Conservation (phyloP, 2,113 vertebrate species). For the Sorex araneus region DNA sequence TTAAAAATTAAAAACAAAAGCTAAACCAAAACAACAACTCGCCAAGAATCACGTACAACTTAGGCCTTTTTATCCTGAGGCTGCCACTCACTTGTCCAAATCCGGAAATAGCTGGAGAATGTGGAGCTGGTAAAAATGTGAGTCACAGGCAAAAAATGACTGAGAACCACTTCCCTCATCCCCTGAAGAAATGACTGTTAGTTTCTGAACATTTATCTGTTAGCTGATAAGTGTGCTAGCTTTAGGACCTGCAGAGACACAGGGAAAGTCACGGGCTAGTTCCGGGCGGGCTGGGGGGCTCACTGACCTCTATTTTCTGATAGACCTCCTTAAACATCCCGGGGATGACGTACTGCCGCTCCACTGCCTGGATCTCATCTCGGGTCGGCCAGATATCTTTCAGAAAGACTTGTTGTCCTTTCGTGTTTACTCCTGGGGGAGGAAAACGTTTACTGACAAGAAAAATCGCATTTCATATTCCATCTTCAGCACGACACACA, state of each 20-base stretch:
- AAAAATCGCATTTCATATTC: neutral
- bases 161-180: neutral
- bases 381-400: slow-evolving; percentile 97
- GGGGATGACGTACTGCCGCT: slow-evolving; percentile 95
- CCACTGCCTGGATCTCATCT: slow-evolving; percentile 96
- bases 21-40: too few relatives aligned
- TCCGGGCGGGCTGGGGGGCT: fast-evolving
- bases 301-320: slow-evolving; percentile 95
- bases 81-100: neutral
- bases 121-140: neutral
- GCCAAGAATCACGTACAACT: neutral
- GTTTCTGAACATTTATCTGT: neutral
- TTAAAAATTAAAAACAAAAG: too few relatives aligned
- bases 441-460: slow-evolving; percentile 25
- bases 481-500: neutral
- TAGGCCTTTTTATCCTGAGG: neutral
- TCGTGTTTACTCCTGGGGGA: slow-evolving; percentile 90
- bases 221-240: neutral
- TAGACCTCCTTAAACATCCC: slow-evolving; percentile 99
- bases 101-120: neutral
- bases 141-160: neutral
- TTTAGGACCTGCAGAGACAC: neutral
- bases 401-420: slow-evolving; percentile 93
- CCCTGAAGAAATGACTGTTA: neutral
- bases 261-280: too few relatives aligned